These are phyloP conservation scores for Gymnoscopelus microlampas DNA, from an alignment of 2,797 vertebrate genomes.

Conservation along the genomic window DNA sequence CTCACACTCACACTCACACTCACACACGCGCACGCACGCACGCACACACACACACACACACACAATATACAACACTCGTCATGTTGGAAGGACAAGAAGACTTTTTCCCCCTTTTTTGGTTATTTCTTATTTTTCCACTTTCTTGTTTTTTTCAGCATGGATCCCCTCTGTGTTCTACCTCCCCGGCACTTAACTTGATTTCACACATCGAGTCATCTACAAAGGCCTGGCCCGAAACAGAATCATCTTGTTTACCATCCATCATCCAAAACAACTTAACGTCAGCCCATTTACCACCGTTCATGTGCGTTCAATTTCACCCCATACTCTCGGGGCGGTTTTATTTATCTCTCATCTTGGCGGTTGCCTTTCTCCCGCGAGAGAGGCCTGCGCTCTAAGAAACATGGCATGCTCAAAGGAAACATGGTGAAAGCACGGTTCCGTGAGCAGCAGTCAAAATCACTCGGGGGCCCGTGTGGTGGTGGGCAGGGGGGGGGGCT, in stretches of 20 bases:
- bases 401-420: slow-evolving; percentile 15
- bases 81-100: slow-evolving; percentile 72
- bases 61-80: slow-evolving; percentile 68
- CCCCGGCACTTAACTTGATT: slow-evolving; percentile 82
- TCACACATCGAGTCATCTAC: slow-evolving; percentile 81
- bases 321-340: slow-evolving; percentile 38
- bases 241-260: slow-evolving; percentile 80
- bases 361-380: slow-evolving; percentile 24
- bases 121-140: too few species aligned
- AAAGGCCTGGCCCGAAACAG: slow-evolving; percentile 77
- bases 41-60: neutral
- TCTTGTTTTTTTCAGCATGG: slow-evolving; percentile 64
- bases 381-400: neutral
- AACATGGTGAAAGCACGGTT: slow-evolving; percentile 9
- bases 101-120: slow-evolving; percentile 25
- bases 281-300: slow-evolving; percentile 63
- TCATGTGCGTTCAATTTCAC: slow-evolving; percentile 78
- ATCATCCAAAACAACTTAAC: slow-evolving; percentile 73
- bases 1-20: neutral
- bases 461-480: neutral
- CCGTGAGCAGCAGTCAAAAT: slow-evolving; percentile 4
- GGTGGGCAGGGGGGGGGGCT: neutral
- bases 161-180: slow-evolving; percentile 69
- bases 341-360: slow-evolving; percentile 53
- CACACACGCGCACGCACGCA: too few species aligned